Percentiles rank a stretch among this genome's conserved stretches.
These are phyloP conservation scores for Coturnix japonica DNA, from an alignment of 2,113 vertebrate species.

Conservation along the genomic window DNA sequence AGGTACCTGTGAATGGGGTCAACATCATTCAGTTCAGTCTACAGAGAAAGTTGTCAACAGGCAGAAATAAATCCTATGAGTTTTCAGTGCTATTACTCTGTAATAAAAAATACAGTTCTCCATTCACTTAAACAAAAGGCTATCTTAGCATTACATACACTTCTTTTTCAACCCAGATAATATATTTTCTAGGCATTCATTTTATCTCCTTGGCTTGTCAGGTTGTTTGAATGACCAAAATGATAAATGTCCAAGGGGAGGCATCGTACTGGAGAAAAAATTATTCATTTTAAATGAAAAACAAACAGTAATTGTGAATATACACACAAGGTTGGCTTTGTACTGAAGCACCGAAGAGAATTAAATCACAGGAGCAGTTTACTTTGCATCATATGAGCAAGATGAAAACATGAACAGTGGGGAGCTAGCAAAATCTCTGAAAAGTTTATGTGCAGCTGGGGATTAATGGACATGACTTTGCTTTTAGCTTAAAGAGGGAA, in stretches of 20 bases:
- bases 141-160: background rate
- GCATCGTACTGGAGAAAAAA: constrained; percentile 28
- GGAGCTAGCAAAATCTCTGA: constrained; percentile 75
- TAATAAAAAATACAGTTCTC: background rate
- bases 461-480: constrained; percentile 83
- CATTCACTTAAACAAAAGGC: background rate
- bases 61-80: background rate
- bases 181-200: constrained; percentile 25
- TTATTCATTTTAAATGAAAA: constrained; percentile 61
- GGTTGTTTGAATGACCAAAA: constrained; percentile 47
- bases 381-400: constrained; percentile 70
- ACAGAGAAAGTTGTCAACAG: background rate
- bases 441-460: constrained; percentile 79
- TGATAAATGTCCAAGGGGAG: constrained; percentile 13
- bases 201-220: constrained; percentile 44
- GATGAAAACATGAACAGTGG: constrained; percentile 80
- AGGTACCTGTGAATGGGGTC: background rate
- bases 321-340: constrained; percentile 18
- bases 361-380: constrained; percentile 73
- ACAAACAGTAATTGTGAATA: constrained; percentile 61
- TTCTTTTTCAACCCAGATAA: background rate
- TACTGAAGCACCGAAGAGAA: constrained; percentile 43
- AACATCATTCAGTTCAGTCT: background rate
- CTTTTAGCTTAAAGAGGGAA: constrained; percentile 74
- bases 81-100: background rate